These are phyloP conservation scores for Argyrosomus regius DNA, from an alignment of 2,797 vertebrate species.

Conservation along the genomic window DNA sequence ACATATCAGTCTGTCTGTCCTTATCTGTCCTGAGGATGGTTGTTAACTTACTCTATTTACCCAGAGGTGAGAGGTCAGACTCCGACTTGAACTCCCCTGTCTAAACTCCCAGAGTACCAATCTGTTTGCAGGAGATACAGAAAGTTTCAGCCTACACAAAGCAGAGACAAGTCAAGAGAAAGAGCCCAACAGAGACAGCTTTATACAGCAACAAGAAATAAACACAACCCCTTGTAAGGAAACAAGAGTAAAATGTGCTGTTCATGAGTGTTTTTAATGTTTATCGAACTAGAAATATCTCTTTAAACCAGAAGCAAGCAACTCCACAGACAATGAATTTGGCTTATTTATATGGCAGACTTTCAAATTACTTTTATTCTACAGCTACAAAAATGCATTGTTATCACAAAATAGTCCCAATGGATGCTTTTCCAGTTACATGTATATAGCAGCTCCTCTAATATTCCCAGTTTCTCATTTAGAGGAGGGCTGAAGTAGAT, in stretches of 20 bases:
- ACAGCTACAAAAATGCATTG: background rate
- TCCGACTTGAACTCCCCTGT: slow-evolving; percentile 60
- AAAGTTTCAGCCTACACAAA: slow-evolving; percentile 39
- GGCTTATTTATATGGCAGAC: slow-evolving; percentile 14
- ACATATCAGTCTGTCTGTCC: slow-evolving; percentile 62
- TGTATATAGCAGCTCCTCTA: background rate
- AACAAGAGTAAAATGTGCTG: background rate
- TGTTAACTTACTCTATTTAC: slow-evolving; percentile 72
- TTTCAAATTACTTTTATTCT: background rate
- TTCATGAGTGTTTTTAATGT: background rate
- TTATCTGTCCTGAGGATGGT: slow-evolving; percentile 76
- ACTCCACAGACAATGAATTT: background rate
- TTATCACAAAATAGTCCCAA: slow-evolving; percentile 5
- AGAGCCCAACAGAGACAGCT: background rate
- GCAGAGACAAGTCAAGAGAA: slow-evolving; percentile 22
- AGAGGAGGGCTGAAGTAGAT: background rate
- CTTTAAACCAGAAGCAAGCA: background rate
- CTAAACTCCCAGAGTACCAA: slow-evolving; percentile 61
- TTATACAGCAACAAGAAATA: slow-evolving; percentile 19
- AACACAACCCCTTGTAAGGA: slow-evolving; percentile 11
- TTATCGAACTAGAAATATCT: background rate
- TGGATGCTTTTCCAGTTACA: background rate
- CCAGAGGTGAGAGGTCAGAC: slow-evolving; percentile 69
- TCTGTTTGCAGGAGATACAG: slow-evolving; percentile 48
- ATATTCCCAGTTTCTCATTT: slow-evolving; percentile 5